Conservation (phyloP, 1,140 invertebrate species). For the Atta texana region DNA sequence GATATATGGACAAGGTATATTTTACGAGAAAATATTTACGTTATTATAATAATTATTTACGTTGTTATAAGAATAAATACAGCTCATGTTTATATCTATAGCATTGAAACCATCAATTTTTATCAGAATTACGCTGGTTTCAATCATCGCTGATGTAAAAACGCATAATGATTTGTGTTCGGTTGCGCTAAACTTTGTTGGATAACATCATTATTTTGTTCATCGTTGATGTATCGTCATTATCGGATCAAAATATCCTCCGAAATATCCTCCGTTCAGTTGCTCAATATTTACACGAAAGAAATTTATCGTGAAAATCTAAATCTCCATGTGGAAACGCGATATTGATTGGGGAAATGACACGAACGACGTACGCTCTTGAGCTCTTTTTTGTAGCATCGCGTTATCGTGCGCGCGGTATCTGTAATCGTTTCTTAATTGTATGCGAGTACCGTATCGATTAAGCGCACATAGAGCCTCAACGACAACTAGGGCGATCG, state of each 20-base stretch:
- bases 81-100: not conserved
- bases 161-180: not conserved
- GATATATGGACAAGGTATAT: too few species aligned
- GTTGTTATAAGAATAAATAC: not conserved
- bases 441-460: slow-evolving; percentile 63
- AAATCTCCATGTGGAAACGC: not conserved
- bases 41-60: not conserved
- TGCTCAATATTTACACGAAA: not conserved
- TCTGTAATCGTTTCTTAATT: slow-evolving; percentile 56
- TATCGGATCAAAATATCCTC: not conserved
- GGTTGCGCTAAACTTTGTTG: slow-evolving; percentile 24
- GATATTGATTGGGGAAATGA: slow-evolving; percentile 38
- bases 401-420: not conserved
- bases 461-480: slow-evolving; percentile 28
- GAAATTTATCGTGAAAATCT: slow-evolving; percentile 11
- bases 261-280: not conserved
- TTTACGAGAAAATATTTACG: not conserved
- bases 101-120: not conserved
- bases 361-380: slow-evolving; percentile 15
- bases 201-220: slow-evolving; percentile 23
- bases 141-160: not conserved
- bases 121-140: not conserved
- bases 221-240: not conserved
- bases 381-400: slow-evolving; percentile 18
- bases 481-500: slow-evolving; percentile 34